phyloP scores from a whole-genome alignment of 2,113 vertebrate species.

The Athene cunicularia region DNA sequence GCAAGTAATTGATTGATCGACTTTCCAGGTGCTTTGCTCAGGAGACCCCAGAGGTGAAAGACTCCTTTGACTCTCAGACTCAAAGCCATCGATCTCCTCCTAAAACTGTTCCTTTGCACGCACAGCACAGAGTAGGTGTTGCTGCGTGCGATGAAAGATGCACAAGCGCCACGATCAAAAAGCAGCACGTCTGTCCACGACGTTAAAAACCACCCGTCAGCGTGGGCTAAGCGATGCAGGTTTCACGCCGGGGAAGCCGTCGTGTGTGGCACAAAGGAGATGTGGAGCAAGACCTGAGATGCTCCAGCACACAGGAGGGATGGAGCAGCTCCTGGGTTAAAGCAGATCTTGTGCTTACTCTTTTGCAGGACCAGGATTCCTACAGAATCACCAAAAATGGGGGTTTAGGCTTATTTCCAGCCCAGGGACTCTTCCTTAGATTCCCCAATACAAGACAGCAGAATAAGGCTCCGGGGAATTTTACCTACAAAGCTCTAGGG shows the following conservation, averaged over 20 bases:
- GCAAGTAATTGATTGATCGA: neutral
- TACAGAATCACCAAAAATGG: neutral
- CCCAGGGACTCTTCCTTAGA: neutral
- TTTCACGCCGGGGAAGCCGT: neutral
- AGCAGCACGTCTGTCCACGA: neutral
- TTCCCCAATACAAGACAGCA: neutral
- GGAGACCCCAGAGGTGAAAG: neutral
- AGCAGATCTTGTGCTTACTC: neutral
- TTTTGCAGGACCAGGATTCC: neutral
- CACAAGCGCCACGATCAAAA: neutral
- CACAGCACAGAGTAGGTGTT: neutral
- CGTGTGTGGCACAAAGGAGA: neutral
- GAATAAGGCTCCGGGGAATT: neutral
- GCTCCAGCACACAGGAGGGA: neutral
- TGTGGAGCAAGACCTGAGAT: neutral
- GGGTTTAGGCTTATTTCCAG: neutral
- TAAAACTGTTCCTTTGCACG: neutral
- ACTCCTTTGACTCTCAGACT: neutral
- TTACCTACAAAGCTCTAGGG: neutral
- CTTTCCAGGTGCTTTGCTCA: slow-evolving; percentile 5
- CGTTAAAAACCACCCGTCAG: neutral
- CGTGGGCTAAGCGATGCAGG: neutral
- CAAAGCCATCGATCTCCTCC: slow-evolving; percentile 1
- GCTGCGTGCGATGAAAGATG: neutral
- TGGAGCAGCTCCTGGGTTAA: neutral